Percentiles rank a stretch among this genome's conserved stretches.
Conservation (phyloP, 2,797 vertebrate genomes). For the Anguilla marmorata region DNA sequence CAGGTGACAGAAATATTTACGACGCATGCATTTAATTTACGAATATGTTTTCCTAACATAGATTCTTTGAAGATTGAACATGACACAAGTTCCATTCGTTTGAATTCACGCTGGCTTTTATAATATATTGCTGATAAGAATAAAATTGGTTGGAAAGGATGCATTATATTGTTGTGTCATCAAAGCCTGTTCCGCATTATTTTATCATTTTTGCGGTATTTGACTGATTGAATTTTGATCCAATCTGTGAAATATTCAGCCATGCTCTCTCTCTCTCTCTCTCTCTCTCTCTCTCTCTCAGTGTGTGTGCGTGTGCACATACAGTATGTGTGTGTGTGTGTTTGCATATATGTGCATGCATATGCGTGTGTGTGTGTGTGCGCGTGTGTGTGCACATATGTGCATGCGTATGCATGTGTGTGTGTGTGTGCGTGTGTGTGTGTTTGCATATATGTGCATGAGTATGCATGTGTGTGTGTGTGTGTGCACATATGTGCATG, state of each 20-base stretch:
- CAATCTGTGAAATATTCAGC: neutral
- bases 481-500: neutral
- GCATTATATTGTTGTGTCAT: neutral
- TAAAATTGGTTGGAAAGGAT: neutral
- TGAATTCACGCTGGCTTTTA: neutral
- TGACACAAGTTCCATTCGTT: neutral
- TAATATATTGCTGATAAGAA: constrained; percentile 7
- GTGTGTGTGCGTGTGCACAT: neutral
- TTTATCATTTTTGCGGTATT: neutral
- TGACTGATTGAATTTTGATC: neutral
- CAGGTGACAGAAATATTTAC: neutral
- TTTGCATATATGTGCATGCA: neutral
- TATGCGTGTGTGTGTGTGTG: neutral
- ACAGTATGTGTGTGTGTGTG: neutral
- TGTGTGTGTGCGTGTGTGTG: neutral
- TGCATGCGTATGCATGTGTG: neutral
- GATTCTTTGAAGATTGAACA: constrained; percentile 3
- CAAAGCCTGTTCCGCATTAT: neutral
- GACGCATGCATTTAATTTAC: neutral
- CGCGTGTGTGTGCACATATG: neutral
- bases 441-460: neutral
- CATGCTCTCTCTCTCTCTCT: neutral
- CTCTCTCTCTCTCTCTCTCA: neutral
- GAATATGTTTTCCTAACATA: constrained; percentile 4
- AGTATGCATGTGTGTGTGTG: neutral